A percentile compares a stretch with the other conserved stretches of the same genome.
These are phyloP conservation scores for Samia ricini DNA, from an alignment of 1,140 invertebrate genomes.

Conservation along the genomic window DNA sequence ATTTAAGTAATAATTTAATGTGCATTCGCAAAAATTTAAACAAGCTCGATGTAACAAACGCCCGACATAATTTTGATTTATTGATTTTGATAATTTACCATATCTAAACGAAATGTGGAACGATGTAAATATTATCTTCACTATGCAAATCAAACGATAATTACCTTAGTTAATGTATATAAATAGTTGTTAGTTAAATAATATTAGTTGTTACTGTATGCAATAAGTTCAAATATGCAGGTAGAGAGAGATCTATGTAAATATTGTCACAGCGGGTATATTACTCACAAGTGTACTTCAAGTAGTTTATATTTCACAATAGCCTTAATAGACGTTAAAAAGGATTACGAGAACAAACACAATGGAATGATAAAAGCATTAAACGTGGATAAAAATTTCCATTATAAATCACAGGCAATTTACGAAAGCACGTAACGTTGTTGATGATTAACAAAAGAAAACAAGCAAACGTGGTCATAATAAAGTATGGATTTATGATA, in stretches of 20 bases:
- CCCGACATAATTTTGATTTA: too few relatives aligned
- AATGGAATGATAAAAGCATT: constrained; percentile 32
- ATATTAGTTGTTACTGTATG: neutral
- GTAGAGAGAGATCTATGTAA: constrained; percentile 12
- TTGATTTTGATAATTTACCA: too few relatives aligned
- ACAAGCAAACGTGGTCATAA: neutral
- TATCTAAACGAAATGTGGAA: neutral
- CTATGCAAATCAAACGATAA: neutral
- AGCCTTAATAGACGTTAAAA: constrained; percentile 20
- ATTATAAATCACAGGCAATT: constrained; percentile 37
- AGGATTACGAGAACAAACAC: constrained; percentile 34
- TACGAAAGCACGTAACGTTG: constrained; percentile 9
- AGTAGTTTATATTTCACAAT: constrained; percentile 34
- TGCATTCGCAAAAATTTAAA: too few relatives aligned
- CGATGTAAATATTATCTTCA: neutral
- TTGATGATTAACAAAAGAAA: constrained; percentile 5
- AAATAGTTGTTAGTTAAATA: neutral
- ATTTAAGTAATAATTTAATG: too few relatives aligned
- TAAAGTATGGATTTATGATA: neutral
- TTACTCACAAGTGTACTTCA: constrained; percentile 19
- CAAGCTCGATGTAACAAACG: too few relatives aligned
- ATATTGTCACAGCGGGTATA: constrained; percentile 32
- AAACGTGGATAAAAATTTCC: constrained; percentile 39
- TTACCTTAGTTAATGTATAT: neutral
- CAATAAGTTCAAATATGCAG: neutral